Evolutionary conservation across 2,113 vertebrate species (phyloP), one percentile per base, ranked within the genome.

Genomic region (Mystacornis crossleyi): DNA sequence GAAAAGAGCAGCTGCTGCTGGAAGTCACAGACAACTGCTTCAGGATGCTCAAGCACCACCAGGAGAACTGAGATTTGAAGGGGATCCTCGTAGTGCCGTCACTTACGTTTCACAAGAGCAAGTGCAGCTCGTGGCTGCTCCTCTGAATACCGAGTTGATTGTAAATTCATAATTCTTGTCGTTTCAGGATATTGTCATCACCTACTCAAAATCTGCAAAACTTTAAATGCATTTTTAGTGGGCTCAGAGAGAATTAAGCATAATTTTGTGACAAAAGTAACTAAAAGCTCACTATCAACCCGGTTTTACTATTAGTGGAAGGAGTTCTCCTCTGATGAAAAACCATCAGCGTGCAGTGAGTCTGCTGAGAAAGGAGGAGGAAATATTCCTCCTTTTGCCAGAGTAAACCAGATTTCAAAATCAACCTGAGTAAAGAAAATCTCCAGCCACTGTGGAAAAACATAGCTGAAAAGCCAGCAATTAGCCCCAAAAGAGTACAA

Each of bases 61-160:
- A 69, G 45, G 36, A 80, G 71, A 36, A 40, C 12, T 12, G 28
- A 53, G 53, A 61, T n/a, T 38, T 31, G 28, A 87, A 85, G 58
- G 57, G 53, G 83, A 92, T 61, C 58, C 53, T 62, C 0, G 0
- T 26, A 31, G 29, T 0, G 3, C 15, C 28, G 12, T 15, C 17
- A 18, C 38, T 84, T 55, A 50, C 0, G 0, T 79, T 81, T 75
- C 65, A 64, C 3, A 5, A 54, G 15, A 88, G 66, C 34, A 54
- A 70, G 29, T 0, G 0, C 58, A 93, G 79, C 57, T 88, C 2
- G 0, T 65, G 50, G 81, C 58, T 88, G 42, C 43, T 86, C n/a
- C 38, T 69, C 73, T 82, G 58, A 61, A 45, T 14, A 80, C 26
- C 14, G 47, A 58, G 36, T 11, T 47, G n/a, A 75, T 43, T 67